These are phyloP conservation scores for Tachyglossus aculeatus DNA, from an alignment of 2,797 vertebrate species.

Conservation along the genomic window DNA sequence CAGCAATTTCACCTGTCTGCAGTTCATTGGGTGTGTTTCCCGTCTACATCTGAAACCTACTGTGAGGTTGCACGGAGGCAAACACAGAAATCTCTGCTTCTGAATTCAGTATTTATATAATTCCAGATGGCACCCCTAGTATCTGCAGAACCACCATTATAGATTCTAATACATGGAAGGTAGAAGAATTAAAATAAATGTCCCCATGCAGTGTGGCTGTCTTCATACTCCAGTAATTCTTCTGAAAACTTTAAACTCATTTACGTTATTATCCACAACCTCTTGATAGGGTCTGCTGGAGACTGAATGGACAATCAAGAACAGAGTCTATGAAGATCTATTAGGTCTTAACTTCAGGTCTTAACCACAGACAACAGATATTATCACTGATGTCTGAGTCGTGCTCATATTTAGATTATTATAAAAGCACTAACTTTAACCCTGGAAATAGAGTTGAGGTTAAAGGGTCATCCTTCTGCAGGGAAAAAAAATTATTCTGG, in stretches of 20 bases:
- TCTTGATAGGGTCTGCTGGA: background rate
- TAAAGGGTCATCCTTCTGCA: background rate
- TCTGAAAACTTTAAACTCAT: background rate
- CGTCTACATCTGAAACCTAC: background rate
- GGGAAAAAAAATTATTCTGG: background rate
- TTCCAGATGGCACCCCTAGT: background rate
- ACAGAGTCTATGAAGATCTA: background rate
- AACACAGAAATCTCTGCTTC: background rate
- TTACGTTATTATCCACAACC: background rate
- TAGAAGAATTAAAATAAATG: fast-evolving
- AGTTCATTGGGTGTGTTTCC: too few species aligned
- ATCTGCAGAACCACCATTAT: background rate
- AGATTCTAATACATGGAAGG: background rate
- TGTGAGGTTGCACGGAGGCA: background rate
- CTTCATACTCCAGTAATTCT: too few species aligned
- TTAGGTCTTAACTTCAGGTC: background rate
- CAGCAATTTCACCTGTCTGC: too few species aligned
- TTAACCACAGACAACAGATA: background rate
- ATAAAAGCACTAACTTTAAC: background rate
- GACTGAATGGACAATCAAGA: background rate
- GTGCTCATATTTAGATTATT: background rate
- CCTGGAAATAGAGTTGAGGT: background rate
- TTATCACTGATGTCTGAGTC: background rate
- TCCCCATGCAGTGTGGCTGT: background rate
- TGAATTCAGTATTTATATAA: background rate